Conservation (phyloP, 2,888 invertebrate species). For the Epinotia nisella region DNA sequence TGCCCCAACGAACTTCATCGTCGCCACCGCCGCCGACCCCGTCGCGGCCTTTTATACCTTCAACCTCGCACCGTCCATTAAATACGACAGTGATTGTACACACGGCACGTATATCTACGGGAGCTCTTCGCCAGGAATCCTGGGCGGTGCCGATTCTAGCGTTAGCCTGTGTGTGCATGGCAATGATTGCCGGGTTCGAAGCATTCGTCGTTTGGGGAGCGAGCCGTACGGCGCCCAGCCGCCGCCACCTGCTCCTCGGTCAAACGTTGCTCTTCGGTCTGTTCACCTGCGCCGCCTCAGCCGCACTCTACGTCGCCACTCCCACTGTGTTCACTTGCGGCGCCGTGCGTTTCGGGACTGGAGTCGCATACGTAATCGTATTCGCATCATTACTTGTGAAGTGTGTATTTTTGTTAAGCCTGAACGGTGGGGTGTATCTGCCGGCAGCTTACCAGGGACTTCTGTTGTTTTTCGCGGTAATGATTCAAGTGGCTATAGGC, state of each 20-base stretch:
- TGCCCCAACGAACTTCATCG: conserved; percentile 84
- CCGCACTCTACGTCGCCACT: conserved; percentile 90
- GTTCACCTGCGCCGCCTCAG: conserved; percentile 91
- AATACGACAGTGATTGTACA: conserved; percentile 61
- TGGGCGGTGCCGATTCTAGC: conserved; percentile 97
- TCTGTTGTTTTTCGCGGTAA: conserved; percentile 94
- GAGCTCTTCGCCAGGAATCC: conserved; percentile 88
- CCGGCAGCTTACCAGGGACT: conserved; percentile 97
- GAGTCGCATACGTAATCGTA: conserved; percentile 92
- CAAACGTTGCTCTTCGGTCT: conserved; percentile 94
- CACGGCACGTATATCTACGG: conserved; percentile 59
- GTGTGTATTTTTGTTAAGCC: conserved; percentile 95
- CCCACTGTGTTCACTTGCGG: conserved; percentile 93
- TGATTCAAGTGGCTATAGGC: conserved; percentile 94
- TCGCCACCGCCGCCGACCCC: conserved; percentile 64
- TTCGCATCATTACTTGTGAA: conserved; percentile 97
- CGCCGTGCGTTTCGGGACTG: conserved; percentile 92
- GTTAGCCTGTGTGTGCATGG: conserved; percentile 92
- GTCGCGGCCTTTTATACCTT: conserved; percentile 63
- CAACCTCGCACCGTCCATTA: conserved; percentile 57
- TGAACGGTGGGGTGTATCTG: conserved; percentile 95
- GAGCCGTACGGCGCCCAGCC: conserved; percentile 91
- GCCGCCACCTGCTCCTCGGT: conserved; percentile 93
- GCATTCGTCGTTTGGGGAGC: conserved; percentile 93
- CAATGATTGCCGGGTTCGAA: conserved; percentile 94